These are phyloP conservation scores for Tachina lurida DNA, from an alignment of 2,888 invertebrate species.

Conservation along the genomic window DNA sequence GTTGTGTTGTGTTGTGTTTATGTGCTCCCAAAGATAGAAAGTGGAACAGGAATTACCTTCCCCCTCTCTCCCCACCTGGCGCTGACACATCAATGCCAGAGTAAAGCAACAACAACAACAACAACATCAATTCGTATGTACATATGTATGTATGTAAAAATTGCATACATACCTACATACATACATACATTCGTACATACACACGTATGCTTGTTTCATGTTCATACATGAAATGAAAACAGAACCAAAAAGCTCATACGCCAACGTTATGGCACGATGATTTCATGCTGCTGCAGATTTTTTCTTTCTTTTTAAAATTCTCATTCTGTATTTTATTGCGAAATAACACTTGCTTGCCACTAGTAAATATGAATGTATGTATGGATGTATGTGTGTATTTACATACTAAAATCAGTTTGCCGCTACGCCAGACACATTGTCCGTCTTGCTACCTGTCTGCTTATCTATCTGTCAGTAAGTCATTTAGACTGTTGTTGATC, in stretches of 20 bases:
- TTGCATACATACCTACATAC: not conserved
- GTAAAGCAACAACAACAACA: conserved; percentile 50
- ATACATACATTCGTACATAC: not conserved
- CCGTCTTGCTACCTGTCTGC: conserved; percentile 10
- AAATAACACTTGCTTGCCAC: conserved; percentile 80
- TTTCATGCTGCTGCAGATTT: conserved; percentile 72
- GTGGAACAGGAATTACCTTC: conserved; percentile 81
- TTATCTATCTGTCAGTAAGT: not conserved
- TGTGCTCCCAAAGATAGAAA: conserved; percentile 81
- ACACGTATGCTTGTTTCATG: not conserved
- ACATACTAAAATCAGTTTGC: conserved; percentile 72
- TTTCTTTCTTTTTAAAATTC: conserved; percentile 28
- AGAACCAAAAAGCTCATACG: conserved; percentile 57
- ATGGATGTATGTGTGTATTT: not conserved
- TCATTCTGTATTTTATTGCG: conserved; percentile 74
- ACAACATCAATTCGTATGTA: conserved; percentile 11
- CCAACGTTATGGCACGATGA: conserved; percentile 71
- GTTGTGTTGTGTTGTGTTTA: conserved; percentile 39
- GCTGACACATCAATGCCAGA: conserved; percentile 70
- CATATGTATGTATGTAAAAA: not conserved
- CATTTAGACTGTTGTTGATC: conserved; percentile 16
- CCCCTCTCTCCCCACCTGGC: conserved; percentile 72
- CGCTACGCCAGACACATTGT: conserved; percentile 41
- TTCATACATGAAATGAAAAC: conserved; percentile 36
- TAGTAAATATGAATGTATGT: conserved; percentile 9